These are phyloP conservation scores for Pterocles gutturalis DNA, from an alignment of 2,113 vertebrate species.

Conservation along the genomic window DNA sequence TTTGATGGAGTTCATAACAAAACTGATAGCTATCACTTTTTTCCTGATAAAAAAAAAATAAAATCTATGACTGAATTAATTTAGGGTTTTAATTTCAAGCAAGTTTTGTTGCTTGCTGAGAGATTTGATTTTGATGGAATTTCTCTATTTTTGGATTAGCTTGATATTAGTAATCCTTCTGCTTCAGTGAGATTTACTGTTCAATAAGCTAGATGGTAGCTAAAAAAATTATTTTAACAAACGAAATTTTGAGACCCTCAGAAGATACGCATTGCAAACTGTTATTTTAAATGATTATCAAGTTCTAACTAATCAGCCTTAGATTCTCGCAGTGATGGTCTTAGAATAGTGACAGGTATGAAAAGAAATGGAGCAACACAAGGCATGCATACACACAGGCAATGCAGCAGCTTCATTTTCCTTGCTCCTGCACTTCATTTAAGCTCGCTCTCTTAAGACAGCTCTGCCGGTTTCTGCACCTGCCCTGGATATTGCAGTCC, in stretches of 20 bases:
- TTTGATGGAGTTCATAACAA: neutral
- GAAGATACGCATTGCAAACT: accelerated
- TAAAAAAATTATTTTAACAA: neutral
- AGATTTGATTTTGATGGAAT: neutral
- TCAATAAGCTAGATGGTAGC: neutral
- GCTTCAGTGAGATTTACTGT: neutral
- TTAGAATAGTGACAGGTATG: neutral
- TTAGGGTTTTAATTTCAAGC: neutral
- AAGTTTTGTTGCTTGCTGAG: neutral
- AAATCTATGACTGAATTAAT: neutral
- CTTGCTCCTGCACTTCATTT: neutral
- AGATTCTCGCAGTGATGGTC: neutral
- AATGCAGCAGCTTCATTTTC: neutral
- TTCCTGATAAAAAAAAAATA: neutral
- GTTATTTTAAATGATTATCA: neutral
- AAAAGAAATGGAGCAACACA: neutral
- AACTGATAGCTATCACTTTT: neutral
- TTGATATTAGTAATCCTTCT: neutral
- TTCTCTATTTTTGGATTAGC: neutral
- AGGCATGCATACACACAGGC: accelerated
- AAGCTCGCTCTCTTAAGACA: neutral
- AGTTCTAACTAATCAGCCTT: neutral
- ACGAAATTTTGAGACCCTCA: neutral
- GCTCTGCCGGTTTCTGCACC: accelerated
- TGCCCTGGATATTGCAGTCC: accelerated